Conservation (phyloP, 2,888 invertebrate species). For the Tetanocera ferruginea region DNA sequence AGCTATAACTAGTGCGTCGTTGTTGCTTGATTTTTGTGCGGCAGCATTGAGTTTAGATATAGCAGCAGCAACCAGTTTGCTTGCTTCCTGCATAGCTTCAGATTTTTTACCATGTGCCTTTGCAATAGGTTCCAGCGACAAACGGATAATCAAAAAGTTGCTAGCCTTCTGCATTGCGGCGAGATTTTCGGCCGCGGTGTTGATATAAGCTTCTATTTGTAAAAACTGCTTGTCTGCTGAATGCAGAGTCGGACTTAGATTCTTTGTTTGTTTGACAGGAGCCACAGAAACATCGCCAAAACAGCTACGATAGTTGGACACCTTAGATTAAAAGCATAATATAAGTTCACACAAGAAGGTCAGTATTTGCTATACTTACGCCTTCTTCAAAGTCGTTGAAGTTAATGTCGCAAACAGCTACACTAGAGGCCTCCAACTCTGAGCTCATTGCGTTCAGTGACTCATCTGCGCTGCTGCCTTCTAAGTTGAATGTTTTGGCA, state of each 20-base stretch:
- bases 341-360: not conserved
- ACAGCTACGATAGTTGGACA: slow-evolving; percentile 49
- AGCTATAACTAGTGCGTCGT: slow-evolving; percentile 75
- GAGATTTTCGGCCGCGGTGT: slow-evolving; percentile 57
- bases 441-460: slow-evolving; percentile 73
- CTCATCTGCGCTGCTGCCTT: slow-evolving; percentile 56
- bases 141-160: slow-evolving; percentile 58
- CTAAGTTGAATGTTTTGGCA: slow-evolving; percentile 59
- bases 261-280: slow-evolving; percentile 55
- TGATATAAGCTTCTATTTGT: slow-evolving; percentile 58
- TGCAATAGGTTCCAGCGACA: slow-evolving; percentile 60
- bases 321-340: slow-evolving; percentile 22
- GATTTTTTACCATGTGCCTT: slow-evolving; percentile 66
- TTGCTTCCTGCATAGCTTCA: slow-evolving; percentile 61
- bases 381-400: slow-evolving; percentile 76
- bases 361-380: slow-evolving; percentile 70
- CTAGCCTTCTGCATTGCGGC: slow-evolving; percentile 55
- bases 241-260: slow-evolving; percentile 62
- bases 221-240: slow-evolving; percentile 64
- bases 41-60: slow-evolving; percentile 72
- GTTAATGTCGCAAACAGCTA: slow-evolving; percentile 76
- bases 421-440: slow-evolving; percentile 74
- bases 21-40: slow-evolving; percentile 73
- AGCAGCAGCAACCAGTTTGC: slow-evolving; percentile 64
- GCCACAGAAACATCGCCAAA: slow-evolving; percentile 59